Percentiles rank a stretch among this genome's conserved stretches.
Evolutionary conservation across 2,113 vertebrate species (phyloP).

Genomic region (Esox niger): DNA sequence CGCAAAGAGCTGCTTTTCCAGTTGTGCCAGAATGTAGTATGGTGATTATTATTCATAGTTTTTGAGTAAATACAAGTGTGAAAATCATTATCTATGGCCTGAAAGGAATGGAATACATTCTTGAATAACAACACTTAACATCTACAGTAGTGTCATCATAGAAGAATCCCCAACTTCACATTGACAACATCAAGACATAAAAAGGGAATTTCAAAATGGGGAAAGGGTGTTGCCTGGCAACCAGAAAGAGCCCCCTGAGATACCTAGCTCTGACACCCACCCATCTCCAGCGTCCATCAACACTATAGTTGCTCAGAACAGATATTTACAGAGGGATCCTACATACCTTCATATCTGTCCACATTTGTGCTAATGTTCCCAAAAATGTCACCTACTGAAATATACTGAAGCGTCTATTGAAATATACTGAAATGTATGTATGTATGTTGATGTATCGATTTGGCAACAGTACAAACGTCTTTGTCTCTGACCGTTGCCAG

Average conservation of each 20-base stretch:
- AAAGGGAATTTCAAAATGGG: slow-evolving; percentile 39
- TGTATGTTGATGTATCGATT: no score
- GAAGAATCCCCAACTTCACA: slow-evolving; percentile 28
- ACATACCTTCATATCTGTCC: not conserved
- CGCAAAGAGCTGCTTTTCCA: no score
- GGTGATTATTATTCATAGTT: no score
- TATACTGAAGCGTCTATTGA: not conserved
- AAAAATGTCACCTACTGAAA: no score
- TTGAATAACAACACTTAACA: no score
- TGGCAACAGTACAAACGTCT: no score
- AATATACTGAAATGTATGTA: no score
- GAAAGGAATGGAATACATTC: not conserved
- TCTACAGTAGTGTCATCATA: slow-evolving; percentile 18
- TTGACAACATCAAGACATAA: slow-evolving; percentile 46
- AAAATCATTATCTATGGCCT: slow-evolving; percentile 2
- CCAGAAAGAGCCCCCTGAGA: slow-evolving; percentile 61
- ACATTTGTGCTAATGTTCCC: not conserved
- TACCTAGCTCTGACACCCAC: slow-evolving; percentile 52
- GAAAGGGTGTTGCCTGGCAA: slow-evolving; percentile 70
- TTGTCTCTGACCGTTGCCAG: no score
- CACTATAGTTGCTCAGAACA: slow-evolving; percentile 30
- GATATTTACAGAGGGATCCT: slow-evolving; percentile 1
- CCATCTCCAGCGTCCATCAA: slow-evolving; percentile 44
- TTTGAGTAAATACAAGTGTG: no score
- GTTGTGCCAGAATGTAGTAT: no score